Evolutionary conservation across 2,888 invertebrate genomes (phyloP), one percentile per base, ranked within the genome.

Genomic region (Nomada goodeniana): DNA sequence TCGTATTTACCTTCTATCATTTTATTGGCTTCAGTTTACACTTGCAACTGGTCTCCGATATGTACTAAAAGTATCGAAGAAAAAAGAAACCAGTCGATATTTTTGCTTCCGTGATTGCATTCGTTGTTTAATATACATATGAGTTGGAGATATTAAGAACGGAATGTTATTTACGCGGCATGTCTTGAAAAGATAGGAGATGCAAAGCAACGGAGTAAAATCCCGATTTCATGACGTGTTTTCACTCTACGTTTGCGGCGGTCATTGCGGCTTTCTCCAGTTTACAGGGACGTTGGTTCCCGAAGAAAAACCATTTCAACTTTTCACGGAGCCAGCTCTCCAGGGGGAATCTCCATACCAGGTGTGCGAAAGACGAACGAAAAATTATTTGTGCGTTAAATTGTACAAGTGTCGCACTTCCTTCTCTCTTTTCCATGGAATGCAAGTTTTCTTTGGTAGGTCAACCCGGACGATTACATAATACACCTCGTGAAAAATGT

Each of bases 341-440:
- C 52, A 3, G 70, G 26, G 72, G 44, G 42, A 82, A 82, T 82
- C 60, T 44, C 69, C 50, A 29, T 61, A 59, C 15, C 20, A 59
- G 13, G 42, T 69, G 57, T 15, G n/a, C 23, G n/a, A 74, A 75
- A 76, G 83, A 55, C 72, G 75, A 42, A 67, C 26, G 81, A 57
- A 69, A 60, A 68, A 75, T 79, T 79, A 73, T 79, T 82, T 76
- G 68, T 53, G 65, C 75, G 68, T 83, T 75, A 61, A 82, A 76
- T 76, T 75, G 64, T 26, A 11, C 55, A 29, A 44, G 52, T 15
- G 57, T 70, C 13, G 20, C 23, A 13, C 36, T 42, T 42, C 36
- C 15, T 18, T 36, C 11, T n/a, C 13, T 29, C 15, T 2, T 53
- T 42, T n/a, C 10, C 50, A 10, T 50, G n/a, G 53, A 59, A 52